Conservation (phyloP, 2,888 invertebrate genomes). For the Brachynemurus nebulosus region DNA sequence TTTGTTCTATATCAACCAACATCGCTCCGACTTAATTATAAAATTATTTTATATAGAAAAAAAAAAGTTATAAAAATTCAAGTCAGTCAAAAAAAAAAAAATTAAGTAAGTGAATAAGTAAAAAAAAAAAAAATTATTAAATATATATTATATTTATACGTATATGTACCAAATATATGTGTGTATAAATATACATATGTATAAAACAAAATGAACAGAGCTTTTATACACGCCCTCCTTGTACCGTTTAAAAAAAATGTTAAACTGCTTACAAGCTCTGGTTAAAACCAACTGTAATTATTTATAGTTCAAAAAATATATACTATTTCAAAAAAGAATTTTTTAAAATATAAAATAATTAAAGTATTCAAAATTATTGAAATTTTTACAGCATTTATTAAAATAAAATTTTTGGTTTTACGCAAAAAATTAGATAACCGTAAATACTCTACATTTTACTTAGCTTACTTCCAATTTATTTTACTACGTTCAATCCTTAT, state of each 20-base stretch:
- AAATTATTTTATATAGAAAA: constrained; percentile 9
- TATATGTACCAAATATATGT: too few relatives aligned
- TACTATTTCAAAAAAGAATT: too few relatives aligned
- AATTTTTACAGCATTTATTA: not conserved
- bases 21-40: constrained; percentile 6
- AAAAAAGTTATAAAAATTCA: constrained; percentile 9
- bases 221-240: constrained; percentile 8
- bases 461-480: too few relatives aligned
- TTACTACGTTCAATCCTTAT: too few relatives aligned
- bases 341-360: too few relatives aligned
- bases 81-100: constrained; percentile 5
- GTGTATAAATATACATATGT: too few relatives aligned
- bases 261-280: constrained; percentile 9
- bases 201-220: constrained; percentile 7
- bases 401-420: not conserved
- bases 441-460: too few relatives aligned
- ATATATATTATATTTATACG: not conserved
- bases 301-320: constrained; percentile 8
- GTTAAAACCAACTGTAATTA: constrained; percentile 8
- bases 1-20: not conserved
- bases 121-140: not conserved
- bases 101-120: too few relatives aligned
- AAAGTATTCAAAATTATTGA: not conserved
- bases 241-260: constrained; percentile 2
- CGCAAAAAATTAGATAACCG: too few relatives aligned